Percentiles rank a stretch among this genome's conserved stretches.
Conservation (phyloP, 2,888 invertebrate genomes). For the Athripsodes cinereus region DNA sequence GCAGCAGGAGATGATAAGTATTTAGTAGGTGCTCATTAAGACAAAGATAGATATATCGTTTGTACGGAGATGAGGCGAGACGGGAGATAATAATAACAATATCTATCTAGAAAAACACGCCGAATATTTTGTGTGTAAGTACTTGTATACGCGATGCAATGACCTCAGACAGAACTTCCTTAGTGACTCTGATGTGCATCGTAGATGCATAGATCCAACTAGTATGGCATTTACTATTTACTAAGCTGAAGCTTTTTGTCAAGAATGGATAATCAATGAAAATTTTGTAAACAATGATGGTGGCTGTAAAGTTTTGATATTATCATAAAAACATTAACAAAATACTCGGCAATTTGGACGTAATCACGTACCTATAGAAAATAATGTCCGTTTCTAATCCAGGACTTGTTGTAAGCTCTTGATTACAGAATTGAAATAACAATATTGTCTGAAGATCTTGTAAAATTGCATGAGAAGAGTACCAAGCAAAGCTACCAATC, state of each 20-base stretch:
- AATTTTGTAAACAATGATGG: neutral
- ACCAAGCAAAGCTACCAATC: no score
- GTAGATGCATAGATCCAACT: neutral
- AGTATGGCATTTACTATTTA: neutral
- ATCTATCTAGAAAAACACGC: neutral
- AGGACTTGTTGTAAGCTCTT: no score
- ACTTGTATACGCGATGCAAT: neutral
- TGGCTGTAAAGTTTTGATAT: neutral
- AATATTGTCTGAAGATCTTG: no score
- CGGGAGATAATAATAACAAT: neutral
- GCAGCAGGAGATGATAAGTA: neutral
- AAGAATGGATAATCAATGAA: neutral
- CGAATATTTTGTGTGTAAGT: slow-evolving; percentile 2
- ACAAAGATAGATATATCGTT: neutral
- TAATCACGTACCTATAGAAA: no score
- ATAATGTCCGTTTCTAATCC: no score
- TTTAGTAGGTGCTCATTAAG: neutral
- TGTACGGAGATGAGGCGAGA: neutral
- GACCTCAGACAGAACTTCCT: slow-evolving; percentile 1
- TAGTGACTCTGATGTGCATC: slow-evolving; percentile 1
- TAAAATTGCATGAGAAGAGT: no score
- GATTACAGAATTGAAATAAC: no score
- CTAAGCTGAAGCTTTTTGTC: neutral
- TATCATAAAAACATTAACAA: neutral
- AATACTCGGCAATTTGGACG: no score